A percentile compares a stretch with the other conserved stretches of the same genome.
Conservation (phyloP, 2,797 vertebrate genomes). For the Tenualosa thibaudeaui region DNA sequence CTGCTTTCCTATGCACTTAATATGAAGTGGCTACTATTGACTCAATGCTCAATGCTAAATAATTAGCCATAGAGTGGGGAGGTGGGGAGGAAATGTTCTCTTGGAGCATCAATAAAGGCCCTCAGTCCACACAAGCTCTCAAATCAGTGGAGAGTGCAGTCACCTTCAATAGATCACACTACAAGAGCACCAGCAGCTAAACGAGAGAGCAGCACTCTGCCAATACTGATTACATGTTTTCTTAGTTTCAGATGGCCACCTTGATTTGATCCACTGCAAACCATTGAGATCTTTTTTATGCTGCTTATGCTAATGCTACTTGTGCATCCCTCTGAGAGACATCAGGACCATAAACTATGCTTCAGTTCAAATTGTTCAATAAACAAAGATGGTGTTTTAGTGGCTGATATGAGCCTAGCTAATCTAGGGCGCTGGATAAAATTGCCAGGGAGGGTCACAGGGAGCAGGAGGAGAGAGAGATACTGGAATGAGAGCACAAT, state of each 20-base stretch:
- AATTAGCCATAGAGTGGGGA: constrained; percentile 8
- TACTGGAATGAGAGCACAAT: not conserved
- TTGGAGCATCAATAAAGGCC: not conserved
- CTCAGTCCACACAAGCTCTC: not conserved
- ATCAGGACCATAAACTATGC: not conserved
- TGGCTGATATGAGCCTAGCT: constrained; percentile 14
- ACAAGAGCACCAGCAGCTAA: not conserved
- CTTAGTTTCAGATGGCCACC: not conserved
- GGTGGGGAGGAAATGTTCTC: constrained; percentile 6
- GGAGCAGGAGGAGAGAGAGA: not conserved
- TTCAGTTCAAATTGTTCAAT: not conserved
- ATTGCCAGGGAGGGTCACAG: not conserved
- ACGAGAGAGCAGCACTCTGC: not conserved
- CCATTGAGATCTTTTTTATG: not conserved
- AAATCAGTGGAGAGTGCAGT: constrained; percentile 24
- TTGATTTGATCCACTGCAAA: not conserved
- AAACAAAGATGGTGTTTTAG: not conserved
- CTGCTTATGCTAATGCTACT: not conserved
- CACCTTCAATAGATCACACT: constrained; percentile 19
- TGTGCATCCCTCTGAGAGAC: not conserved
- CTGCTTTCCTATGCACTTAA: constrained; percentile 3
- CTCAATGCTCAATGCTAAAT: constrained; percentile 22
- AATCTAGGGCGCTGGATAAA: not conserved
- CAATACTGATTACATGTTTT: not conserved
- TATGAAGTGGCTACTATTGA: constrained; percentile 20